phyloP scores from a whole-genome alignment of 1,140 invertebrate species.

The Aphidius gifuensis region DNA sequence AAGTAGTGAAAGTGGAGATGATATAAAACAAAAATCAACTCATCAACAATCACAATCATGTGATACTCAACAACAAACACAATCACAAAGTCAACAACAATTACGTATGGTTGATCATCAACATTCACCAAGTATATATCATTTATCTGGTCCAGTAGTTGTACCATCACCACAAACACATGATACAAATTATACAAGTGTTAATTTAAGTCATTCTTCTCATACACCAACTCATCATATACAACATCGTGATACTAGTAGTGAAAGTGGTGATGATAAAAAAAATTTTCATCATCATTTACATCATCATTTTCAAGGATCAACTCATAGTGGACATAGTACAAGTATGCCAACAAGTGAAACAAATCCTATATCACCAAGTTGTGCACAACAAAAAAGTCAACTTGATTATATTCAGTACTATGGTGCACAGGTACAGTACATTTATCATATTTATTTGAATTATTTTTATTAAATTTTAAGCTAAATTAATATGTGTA shows the following conservation, averaged over 20 bases:
- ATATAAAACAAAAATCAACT: slow-evolving; percentile 42
- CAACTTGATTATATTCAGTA: slow-evolving; percentile 54
- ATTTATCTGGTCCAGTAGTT: slow-evolving; percentile 52
- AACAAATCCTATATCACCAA: slow-evolving; percentile 46
- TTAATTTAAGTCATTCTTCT: slow-evolving; percentile 42
- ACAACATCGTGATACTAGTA: slow-evolving; percentile 52
- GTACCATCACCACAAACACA: slow-evolving; percentile 52
- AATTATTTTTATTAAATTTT: too few relatives aligned
- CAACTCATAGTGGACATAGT: slow-evolving; percentile 42
- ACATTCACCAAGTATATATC: slow-evolving; percentile 54
- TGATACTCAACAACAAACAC: slow-evolving; percentile 32
- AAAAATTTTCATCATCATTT: slow-evolving; percentile 51
- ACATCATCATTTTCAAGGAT: slow-evolving; percentile 48
- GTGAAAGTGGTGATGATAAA: slow-evolving; percentile 52
- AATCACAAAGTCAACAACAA: slow-evolving; percentile 30
- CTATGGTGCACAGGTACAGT: slow-evolving; percentile 48
- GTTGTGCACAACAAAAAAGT: slow-evolving; percentile 52
- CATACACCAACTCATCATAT: slow-evolving; percentile 49
- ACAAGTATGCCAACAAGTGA: slow-evolving; percentile 50
- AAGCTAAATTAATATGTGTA: too few relatives aligned
- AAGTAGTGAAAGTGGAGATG: slow-evolving; percentile 52
- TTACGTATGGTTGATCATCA: slow-evolving; percentile 46
- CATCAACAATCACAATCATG: slow-evolving; percentile 35
- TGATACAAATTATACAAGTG: background rate
- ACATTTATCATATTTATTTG: too few relatives aligned